A percentile compares a stretch with the other conserved stretches of the same genome.
These are phyloP conservation scores for Yasuhikotakia modesta DNA, from an alignment of 2,797 vertebrate genomes.

Conservation along the genomic window DNA sequence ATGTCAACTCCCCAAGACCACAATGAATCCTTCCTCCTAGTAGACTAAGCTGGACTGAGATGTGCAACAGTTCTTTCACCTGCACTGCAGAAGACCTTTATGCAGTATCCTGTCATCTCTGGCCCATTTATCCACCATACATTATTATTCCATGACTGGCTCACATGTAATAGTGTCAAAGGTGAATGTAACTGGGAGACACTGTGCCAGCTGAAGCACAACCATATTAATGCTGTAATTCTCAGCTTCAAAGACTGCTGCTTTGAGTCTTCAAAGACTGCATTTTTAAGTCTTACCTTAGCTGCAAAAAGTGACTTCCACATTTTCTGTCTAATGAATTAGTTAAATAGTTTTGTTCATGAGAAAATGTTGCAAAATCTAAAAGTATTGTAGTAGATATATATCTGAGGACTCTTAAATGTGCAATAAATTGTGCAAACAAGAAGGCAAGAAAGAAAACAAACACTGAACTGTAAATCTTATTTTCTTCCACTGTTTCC, in stretches of 20 bases:
- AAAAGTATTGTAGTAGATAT: too few relatives aligned
- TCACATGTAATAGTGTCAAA: conserved; percentile 6
- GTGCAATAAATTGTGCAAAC: too few relatives aligned
- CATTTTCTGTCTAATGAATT: too few relatives aligned
- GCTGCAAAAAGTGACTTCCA: too few relatives aligned
- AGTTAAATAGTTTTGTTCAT: too few relatives aligned
- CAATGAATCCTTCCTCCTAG: conserved; percentile 44
- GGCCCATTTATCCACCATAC: conserved; percentile 40
- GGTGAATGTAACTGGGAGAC: not conserved
- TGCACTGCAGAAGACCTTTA: not conserved
- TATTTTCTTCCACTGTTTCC: not conserved
- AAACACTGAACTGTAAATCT: not conserved
- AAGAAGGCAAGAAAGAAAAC: too few relatives aligned
- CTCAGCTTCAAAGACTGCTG: conserved; percentile 9
- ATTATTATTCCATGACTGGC: conserved; percentile 45
- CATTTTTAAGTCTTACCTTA: too few relatives aligned
- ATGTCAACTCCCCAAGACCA: conserved; percentile 47
- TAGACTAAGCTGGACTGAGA: not conserved
- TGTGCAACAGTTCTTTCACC: conserved; percentile 11
- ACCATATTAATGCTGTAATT: conserved; percentile 1
- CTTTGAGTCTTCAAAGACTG: not conserved
- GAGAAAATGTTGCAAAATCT: too few relatives aligned
- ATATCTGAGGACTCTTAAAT: too few relatives aligned
- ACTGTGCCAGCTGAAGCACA: conserved; percentile 20
- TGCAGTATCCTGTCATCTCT: conserved; percentile 35